These are phyloP conservation scores for Saimiri boliviensis DNA, from an alignment of 2,113 vertebrate species.

Conservation along the genomic window DNA sequence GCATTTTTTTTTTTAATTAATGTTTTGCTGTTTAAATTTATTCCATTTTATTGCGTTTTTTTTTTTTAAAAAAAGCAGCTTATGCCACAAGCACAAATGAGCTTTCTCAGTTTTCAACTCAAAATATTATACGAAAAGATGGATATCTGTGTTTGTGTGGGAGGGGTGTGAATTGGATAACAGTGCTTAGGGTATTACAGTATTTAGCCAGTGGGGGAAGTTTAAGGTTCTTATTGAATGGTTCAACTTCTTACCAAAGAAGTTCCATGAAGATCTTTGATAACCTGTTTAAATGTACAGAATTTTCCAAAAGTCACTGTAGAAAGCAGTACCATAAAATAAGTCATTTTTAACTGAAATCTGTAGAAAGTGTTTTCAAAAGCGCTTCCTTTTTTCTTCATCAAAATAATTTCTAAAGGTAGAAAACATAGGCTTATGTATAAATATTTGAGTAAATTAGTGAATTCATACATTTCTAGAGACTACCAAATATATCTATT, in stretches of 20 bases:
- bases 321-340: neutral
- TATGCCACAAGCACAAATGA: slow-evolving; percentile 32
- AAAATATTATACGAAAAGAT: slow-evolving; percentile 7
- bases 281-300: neutral
- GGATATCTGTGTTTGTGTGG: neutral
- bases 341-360: neutral
- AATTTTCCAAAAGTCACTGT: slow-evolving; percentile 17
- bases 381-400: neutral
- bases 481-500: neutral
- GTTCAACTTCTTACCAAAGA: neutral
- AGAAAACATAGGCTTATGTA: neutral
- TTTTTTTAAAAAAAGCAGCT: slow-evolving; percentile 22
- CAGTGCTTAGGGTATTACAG: neutral
- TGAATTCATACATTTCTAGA: slow-evolving; percentile 2
- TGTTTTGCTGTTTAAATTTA: slow-evolving; percentile 66
- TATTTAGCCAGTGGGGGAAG: neutral
- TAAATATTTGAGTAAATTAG: neutral
- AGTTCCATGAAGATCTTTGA: neutral
- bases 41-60: slow-evolving; percentile 27
- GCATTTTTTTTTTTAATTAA: slow-evolving; percentile 88
- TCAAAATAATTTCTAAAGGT: neutral
- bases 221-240: neutral
- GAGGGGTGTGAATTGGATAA: neutral
- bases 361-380: neutral
- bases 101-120: slow-evolving; percentile 40